These are phyloP conservation scores for Aphelinus atriplicis DNA, from an alignment of 1,140 invertebrate species.

Conservation along the genomic window DNA sequence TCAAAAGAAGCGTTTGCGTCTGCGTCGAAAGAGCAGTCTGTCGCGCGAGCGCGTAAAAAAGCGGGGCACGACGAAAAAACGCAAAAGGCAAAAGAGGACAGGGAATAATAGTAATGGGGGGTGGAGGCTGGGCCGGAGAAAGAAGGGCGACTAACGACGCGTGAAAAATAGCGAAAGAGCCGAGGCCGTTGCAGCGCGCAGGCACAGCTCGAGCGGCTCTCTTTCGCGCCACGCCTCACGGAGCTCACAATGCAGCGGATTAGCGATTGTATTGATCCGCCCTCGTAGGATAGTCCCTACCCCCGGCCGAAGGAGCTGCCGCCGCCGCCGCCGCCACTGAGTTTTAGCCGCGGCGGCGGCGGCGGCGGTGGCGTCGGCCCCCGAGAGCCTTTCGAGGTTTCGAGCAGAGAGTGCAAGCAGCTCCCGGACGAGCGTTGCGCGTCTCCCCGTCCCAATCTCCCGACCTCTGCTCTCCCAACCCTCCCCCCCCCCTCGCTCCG, in stretches of 20 bases:
- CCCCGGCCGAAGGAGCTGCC: conserved; percentile 21
- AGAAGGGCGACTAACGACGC: conserved; percentile 19
- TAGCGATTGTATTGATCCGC: conserved; percentile 67
- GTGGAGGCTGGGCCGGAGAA: background rate
- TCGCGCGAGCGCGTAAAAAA: too few species aligned
- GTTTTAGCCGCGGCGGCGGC: conserved; percentile 53
- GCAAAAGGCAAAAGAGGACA: background rate
- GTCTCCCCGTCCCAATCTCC: conserved; percentile 7
- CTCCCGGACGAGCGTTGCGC: conserved; percentile 39
- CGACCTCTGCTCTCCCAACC: background rate
- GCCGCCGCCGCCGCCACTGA: conserved; percentile 38
- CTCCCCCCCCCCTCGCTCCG: conserved; percentile 21
- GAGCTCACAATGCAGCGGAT: conserved; percentile 64
- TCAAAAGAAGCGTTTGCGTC: too few species aligned
- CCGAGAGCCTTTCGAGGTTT: conserved; percentile 48
- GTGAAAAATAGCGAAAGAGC: conserved; percentile 24
- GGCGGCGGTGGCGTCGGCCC: conserved; percentile 43
- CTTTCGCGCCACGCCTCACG: conserved; percentile 57
- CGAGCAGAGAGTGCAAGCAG: conserved; percentile 39
- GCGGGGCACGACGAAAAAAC: background rate
- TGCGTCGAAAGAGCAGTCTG: too few species aligned
- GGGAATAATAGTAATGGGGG: conserved; percentile 7
- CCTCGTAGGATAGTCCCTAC: conserved; percentile 63
- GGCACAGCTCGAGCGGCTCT: too few species aligned
- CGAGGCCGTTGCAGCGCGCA: too few species aligned